phyloP scores from a whole-genome alignment of 2,797 vertebrate genomes.

The Catharus ustulatus region DNA sequence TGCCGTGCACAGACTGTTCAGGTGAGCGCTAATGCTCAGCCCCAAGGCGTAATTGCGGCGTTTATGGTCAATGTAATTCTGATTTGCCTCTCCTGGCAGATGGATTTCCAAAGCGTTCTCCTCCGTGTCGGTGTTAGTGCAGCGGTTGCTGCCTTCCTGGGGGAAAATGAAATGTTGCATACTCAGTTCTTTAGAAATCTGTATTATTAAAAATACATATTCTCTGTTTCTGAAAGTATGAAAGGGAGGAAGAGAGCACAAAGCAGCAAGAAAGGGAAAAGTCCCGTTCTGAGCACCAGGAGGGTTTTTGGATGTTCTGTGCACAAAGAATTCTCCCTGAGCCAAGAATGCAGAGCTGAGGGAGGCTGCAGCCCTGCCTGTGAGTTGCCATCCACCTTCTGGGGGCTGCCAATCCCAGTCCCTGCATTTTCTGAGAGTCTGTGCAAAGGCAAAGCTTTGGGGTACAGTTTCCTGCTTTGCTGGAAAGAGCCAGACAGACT shows the following conservation, averaged over 20 bases:
- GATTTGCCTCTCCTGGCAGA: not conserved
- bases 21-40: conserved; percentile 18
- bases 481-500: not conserved
- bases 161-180: not conserved
- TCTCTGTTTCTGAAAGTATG: not conserved
- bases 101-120: not conserved
- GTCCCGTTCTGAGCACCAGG: not conserved
- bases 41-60: not conserved
- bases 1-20: not conserved
- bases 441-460: not conserved
- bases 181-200: not conserved
- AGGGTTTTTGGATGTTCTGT: not conserved
- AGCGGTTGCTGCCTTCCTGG: not conserved
- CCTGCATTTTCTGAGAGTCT: not conserved
- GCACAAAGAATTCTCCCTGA: not conserved
- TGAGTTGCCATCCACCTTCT: not conserved
- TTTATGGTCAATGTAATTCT: conserved; percentile 13
- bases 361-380: not conserved
- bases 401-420: not conserved
- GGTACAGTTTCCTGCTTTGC: not conserved
- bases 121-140: not conserved
- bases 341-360: not conserved
- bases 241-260: not conserved
- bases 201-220: conserved; percentile 38
- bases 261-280: not conserved